Percentiles rank a stretch among this genome's conserved stretches.
These are phyloP conservation scores for Acrocephalus scirpaceus DNA, from an alignment of 2,797 vertebrate genomes.

Conservation along the genomic window DNA sequence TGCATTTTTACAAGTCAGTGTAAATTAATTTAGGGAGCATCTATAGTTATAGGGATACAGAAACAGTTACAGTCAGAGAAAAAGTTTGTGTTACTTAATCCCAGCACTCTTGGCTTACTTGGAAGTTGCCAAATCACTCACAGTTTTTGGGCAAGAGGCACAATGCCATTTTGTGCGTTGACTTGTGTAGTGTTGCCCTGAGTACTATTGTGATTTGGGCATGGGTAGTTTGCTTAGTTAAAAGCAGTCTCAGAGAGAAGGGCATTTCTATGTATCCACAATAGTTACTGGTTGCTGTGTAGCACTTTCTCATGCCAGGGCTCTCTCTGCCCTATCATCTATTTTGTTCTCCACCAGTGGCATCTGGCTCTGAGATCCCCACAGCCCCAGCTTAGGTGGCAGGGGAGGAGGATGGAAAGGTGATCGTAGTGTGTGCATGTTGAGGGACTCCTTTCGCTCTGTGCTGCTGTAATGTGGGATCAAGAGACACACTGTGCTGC, in stretches of 20 bases:
- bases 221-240: not conserved
- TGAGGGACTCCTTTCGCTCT: not conserved
- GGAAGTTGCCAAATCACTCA: not conserved
- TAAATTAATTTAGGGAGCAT: not conserved
- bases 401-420: not conserved
- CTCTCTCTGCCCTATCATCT: not conserved
- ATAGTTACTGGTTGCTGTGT: not conserved
- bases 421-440: rapidly evolving
- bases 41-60: not conserved
- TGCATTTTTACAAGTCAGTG: not conserved
- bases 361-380: not conserved
- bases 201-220: not conserved
- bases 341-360: not conserved
- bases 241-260: not conserved
- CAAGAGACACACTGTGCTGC: not conserved
- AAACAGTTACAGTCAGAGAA: not conserved
- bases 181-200: not conserved
- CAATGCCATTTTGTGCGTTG: not conserved
- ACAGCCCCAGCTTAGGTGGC: rapidly evolving
- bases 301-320: not conserved
- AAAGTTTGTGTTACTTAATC: not conserved
- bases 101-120: not conserved
- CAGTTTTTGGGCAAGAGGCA: not conserved
- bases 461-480: not conserved
- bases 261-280: not conserved